Base-by-base conservation (phyloP, 2,113 vertebrate genomes). In the Marmota flaviventris region DNA sequence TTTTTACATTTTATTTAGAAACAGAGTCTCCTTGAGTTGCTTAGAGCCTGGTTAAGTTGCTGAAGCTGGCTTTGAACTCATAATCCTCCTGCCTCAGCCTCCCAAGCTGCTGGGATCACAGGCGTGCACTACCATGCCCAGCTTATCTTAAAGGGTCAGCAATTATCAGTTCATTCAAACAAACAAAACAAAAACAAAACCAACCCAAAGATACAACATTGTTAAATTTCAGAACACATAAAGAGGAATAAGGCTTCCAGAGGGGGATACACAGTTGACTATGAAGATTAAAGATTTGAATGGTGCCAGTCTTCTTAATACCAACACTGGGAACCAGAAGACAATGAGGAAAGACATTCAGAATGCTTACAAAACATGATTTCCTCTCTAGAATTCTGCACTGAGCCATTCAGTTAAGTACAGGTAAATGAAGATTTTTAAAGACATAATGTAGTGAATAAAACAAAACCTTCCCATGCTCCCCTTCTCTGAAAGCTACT, bases 401-500 rank as follows among this genome's bases (percentile, higher is more conserved):
- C 39, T 48, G 39, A 92, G 39, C 67, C n/a, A 70, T 34, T 96
- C 89, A 88, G 5, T 61, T 53, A 85, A 83, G 63, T 96, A 17
- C 37, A 18, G 34, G 24, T 82, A 91, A 93, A 84, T 94, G 69
- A 85, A 89, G 69, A 78, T 90, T 65, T 89, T 85, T 67, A 92
- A 85, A 75, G 58, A 65, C 34, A 89, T 34, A 89, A 16, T 51
- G 20, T 32, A 81, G 85, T 58, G 18, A 48, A 89, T 73, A 89
- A 75, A 56, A 27, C 79, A 88, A 42, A 58, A 58, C 6, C 20
- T 25, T 86, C 37, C 75, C 9, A 9, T 88, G 16, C 25, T 34
- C 14, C 17, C 25, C 85, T 85, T 84, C 63, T 93, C 48, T 83
- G 83, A 85, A 95, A 83, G 18, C 65, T 91, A 24, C 13, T 78